Conservation (phyloP, 2,888 invertebrate species). For the Azorinus chamasolen region DNA sequence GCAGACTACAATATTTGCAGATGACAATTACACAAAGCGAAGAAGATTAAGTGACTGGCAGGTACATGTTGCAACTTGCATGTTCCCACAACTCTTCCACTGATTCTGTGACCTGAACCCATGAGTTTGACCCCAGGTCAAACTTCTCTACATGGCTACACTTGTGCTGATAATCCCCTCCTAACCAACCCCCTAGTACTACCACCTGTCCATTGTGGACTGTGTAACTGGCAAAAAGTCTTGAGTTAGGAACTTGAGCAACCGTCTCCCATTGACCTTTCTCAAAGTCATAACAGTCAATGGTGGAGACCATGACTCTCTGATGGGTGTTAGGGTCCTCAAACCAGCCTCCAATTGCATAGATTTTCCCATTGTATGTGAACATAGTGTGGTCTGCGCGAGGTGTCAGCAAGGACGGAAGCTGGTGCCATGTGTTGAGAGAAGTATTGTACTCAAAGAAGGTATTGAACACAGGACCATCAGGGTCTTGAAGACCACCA, state of each 20-base stretch:
- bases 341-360: conserved; percentile 86
- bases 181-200: conserved; percentile 91
- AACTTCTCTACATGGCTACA: conserved; percentile 90
- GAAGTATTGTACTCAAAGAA: conserved; percentile 75
- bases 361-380: conserved; percentile 66
- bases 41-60: conserved; percentile 88
- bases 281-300: conserved; percentile 90
- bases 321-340: conserved; percentile 86
- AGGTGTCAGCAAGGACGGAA: conserved; percentile 72
- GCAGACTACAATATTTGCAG: too few relatives aligned
- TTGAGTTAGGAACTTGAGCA: conserved; percentile 89
- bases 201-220: conserved; percentile 89
- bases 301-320: conserved; percentile 89
- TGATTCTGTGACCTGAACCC: conserved; percentile 90
- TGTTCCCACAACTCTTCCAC: conserved; percentile 92
- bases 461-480: conserved; percentile 87
- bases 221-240: conserved; percentile 91
- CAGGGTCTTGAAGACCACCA: conserved; percentile 88
- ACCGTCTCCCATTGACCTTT: conserved; percentile 89
- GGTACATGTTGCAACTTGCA: conserved; percentile 90
- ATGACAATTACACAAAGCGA: too few relatives aligned
- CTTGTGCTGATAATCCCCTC: conserved; percentile 90
- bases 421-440: conserved; percentile 70
- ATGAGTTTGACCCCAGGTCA: conserved; percentile 89
- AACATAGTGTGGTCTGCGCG: conserved; percentile 83